These are phyloP conservation scores for Sphaerodactylus townsendi DNA, from an alignment of 2,113 vertebrate genomes.

Conservation along the genomic window DNA sequence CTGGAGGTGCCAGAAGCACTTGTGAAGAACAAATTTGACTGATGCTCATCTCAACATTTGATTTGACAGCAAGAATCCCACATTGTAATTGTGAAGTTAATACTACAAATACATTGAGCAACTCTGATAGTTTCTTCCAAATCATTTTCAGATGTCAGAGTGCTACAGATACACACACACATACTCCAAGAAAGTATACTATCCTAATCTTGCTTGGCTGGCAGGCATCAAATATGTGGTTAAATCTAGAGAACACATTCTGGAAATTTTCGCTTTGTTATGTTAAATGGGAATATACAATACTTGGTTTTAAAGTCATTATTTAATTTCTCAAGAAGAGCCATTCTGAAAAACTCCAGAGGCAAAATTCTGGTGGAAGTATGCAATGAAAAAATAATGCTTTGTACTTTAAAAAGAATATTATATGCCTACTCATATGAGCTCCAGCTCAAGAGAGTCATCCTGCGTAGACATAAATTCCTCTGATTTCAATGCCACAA, in stretches of 20 bases:
- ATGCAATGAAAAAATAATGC: not conserved
- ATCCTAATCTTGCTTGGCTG: not conserved
- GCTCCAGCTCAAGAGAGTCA: not conserved
- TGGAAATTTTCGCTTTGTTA: not conserved
- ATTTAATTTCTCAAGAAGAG: not conserved
- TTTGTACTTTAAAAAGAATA: not conserved
- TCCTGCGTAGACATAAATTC: not conserved
- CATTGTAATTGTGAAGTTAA: not conserved
- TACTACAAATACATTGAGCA: not conserved
- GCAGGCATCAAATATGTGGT: not conserved
- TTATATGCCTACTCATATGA: not conserved
- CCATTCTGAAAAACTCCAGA: not conserved
- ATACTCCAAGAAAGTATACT: not conserved
- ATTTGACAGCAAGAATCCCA: conserved; percentile 33
- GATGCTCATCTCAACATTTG: conserved; percentile 22
- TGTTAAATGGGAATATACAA: not conserved
- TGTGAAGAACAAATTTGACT: conserved; percentile 13
- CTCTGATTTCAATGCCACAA: not conserved
- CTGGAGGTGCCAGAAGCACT: conserved; percentile 1
- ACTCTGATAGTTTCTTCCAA: not conserved
- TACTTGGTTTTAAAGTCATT: not conserved
- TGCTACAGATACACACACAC: not conserved
- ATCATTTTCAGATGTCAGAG: not conserved
- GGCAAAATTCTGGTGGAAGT: not conserved
- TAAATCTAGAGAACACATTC: not conserved